phyloP scores from a whole-genome alignment of 1,140 invertebrate genomes.

The Drosophila trapezifrons region DNA sequence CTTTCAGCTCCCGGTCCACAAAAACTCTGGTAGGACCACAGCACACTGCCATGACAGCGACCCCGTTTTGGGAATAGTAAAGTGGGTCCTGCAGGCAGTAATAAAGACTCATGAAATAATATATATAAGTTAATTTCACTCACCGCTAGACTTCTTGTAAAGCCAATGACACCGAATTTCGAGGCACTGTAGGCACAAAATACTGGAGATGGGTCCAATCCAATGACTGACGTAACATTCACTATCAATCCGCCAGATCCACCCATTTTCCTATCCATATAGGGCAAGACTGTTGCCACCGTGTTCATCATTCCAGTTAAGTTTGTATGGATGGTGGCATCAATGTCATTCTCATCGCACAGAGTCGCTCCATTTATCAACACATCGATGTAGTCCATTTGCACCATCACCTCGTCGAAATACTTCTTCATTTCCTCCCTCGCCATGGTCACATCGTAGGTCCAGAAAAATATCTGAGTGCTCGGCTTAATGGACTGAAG shows the following conservation, averaged over 20 bases:
- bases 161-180: conserved; percentile 85
- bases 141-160: conserved; percentile 83
- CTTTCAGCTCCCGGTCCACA: conserved; percentile 58
- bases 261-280: conserved; percentile 86
- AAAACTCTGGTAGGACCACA: conserved; percentile 75
- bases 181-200: conserved; percentile 85
- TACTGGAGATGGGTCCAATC: conserved; percentile 83
- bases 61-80: conserved; percentile 74
- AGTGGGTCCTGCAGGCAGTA: conserved; percentile 55
- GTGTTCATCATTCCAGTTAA: conserved; percentile 77
- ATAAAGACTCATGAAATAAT: background rate
- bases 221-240: conserved; percentile 87
- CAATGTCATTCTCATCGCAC: conserved; percentile 68
- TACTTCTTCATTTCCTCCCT: conserved; percentile 76
- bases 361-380: conserved; percentile 76
- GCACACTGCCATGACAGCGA: conserved; percentile 76
- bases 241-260: conserved; percentile 87
- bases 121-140: background rate
- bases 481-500: conserved; percentile 69
- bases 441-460: conserved; percentile 74
- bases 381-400: conserved; percentile 79
- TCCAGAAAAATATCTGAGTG: conserved; percentile 79
- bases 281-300: conserved; percentile 65
- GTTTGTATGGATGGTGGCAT: conserved; percentile 75
- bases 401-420: conserved; percentile 72